A percentile compares a stretch with the other conserved stretches of the same genome.
Evolutionary conservation across 2,888 invertebrate genomes (phyloP).

Genomic region (Pammene fasciana): DNA sequence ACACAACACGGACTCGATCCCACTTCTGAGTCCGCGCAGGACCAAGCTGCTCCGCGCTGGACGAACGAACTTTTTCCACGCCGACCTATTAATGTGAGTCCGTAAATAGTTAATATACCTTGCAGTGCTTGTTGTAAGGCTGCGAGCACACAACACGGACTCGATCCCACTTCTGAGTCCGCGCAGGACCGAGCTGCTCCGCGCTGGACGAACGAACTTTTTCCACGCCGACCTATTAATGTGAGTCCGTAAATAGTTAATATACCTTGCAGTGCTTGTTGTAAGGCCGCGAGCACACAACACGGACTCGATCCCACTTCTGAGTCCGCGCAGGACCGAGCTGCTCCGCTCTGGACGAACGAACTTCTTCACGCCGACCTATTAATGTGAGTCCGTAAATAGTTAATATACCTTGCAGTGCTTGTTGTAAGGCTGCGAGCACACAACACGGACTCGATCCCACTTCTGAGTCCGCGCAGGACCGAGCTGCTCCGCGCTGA

Average conservation of each 20-base stretch:
- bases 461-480: conserved; percentile 85
- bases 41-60: conserved; percentile 81
- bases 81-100: conserved; percentile 71
- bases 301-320: conserved; percentile 92
- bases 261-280: too few relatives aligned
- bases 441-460: conserved; percentile 92
- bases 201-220: conserved; percentile 89
- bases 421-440: conserved; percentile 92
- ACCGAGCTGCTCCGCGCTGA: conserved; percentile 81
- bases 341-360: conserved; percentile 86
- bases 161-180: conserved; percentile 90
- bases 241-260: background rate
- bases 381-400: background rate
- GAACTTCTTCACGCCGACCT: conserved; percentile 81
- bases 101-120: too few relatives aligned
- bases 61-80: conserved; percentile 89
- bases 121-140: conserved; percentile 90
- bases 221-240: conserved; percentile 81
- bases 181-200: conserved; percentile 76
- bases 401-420: conserved; percentile 9
- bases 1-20: conserved; percentile 92
- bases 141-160: conserved; percentile 93
- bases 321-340: conserved; percentile 75
- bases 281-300: conserved; percentile 94
- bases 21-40: conserved; percentile 85